Conservation (phyloP, 2,888 invertebrate species). For the Tiliacea aurago region DNA sequence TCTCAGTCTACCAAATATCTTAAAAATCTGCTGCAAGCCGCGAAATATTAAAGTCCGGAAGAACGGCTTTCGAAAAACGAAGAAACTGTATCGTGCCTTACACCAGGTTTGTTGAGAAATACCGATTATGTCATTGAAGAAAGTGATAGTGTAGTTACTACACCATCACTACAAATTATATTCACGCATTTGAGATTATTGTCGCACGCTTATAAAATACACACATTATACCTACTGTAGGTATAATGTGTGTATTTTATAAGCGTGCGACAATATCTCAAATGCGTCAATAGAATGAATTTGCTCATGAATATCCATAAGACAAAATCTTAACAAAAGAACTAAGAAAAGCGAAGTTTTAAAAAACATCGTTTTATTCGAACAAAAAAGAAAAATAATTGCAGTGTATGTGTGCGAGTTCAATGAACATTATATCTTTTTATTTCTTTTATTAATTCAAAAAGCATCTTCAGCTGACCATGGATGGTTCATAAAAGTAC, state of each 20-base stretch:
- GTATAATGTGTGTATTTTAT: neutral
- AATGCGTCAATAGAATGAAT: neutral
- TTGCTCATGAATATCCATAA: neutral
- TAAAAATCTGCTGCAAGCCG: neutral
- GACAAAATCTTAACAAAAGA: neutral
- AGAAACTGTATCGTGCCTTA: neutral
- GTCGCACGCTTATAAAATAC: too few relatives aligned
- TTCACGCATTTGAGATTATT: too few relatives aligned
- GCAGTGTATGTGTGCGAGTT: neutral
- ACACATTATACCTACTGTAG: too few relatives aligned
- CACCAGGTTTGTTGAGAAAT: neutral
- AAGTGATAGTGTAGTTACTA: neutral
- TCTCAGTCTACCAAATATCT: neutral
- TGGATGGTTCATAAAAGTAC: neutral
- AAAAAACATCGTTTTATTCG: neutral
- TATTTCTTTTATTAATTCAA: neutral
- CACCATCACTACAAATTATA: too few relatives aligned
- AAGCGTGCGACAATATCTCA: neutral
- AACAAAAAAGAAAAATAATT: too few relatives aligned
- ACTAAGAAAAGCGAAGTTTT: neutral
- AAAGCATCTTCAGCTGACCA: neutral
- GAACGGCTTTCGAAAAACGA: neutral
- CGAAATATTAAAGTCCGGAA: neutral
- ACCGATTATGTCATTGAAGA: neutral
- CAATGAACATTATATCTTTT: neutral